These are phyloP conservation scores for Hermaeophaga mercurialis DNA, from an alignment of 2,888 invertebrate genomes.

Conservation along the genomic window DNA sequence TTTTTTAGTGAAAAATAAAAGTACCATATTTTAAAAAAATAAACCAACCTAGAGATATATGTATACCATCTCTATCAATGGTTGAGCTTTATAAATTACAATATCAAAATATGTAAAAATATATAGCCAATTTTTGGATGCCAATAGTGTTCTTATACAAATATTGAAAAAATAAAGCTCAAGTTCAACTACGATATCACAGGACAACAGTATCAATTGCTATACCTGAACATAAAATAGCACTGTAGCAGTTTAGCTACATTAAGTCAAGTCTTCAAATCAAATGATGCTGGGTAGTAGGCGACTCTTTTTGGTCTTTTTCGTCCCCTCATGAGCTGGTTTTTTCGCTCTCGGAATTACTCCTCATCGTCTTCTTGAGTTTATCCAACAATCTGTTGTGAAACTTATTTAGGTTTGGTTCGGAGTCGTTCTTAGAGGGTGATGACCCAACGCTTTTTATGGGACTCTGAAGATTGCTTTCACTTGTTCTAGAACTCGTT, in stretches of 20 bases:
- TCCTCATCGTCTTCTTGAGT: conserved; percentile 72
- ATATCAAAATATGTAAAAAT: no score
- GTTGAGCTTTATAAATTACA: no score
- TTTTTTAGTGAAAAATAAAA: no score
- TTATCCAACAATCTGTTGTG: conserved; percentile 81
- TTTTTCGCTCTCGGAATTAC: conserved; percentile 52
- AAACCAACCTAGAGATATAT: no score
- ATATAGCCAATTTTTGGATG: no score
- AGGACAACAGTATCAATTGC: conserved; percentile 48
- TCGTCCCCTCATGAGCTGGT: conserved; percentile 61
- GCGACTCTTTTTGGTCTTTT: conserved; percentile 35
- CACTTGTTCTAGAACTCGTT: conserved; percentile 66
- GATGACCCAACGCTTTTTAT: conserved; percentile 67
- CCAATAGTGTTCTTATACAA: no score
- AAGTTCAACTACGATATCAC: conserved; percentile 46
- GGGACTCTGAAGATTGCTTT: conserved; percentile 68
- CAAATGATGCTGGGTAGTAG: conserved; percentile 36
- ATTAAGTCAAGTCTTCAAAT: conserved; percentile 32
- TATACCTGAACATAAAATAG: conserved; percentile 46
- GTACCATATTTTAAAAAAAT: no score
- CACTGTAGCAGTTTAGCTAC: conserved; percentile 39
- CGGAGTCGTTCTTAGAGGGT: conserved; percentile 66
- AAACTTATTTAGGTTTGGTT: conserved; percentile 74
- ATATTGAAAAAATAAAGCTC: no score
- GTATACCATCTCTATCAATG: no score